A percentile compares a stretch with the other conserved stretches of the same genome.
These are phyloP conservation scores for Volucella inflata DNA, from an alignment of 2,888 invertebrate species.

Conservation along the genomic window DNA sequence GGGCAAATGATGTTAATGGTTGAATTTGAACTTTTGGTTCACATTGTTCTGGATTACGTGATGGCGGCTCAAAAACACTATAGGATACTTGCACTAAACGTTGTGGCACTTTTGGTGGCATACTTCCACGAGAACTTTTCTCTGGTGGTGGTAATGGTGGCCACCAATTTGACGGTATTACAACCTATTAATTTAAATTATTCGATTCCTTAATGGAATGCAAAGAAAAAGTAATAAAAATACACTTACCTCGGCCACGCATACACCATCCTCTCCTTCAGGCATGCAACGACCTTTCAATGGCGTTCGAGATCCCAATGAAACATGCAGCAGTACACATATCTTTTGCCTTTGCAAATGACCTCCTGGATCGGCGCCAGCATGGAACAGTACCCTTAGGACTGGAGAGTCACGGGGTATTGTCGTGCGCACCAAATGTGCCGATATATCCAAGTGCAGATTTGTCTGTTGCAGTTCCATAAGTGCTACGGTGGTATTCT, in stretches of 20 bases:
- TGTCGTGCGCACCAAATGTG: conserved; percentile 94
- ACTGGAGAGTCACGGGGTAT: conserved; percentile 95
- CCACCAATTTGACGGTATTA: conserved; percentile 97
- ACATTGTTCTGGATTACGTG: conserved; percentile 87
- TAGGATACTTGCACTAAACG: conserved; percentile 92
- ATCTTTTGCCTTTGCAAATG: conserved; percentile 91
- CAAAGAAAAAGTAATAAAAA: conserved; percentile 9
- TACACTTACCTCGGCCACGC: conserved; percentile 88
- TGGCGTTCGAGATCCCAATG: conserved; percentile 86
- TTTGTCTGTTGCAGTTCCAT: conserved; percentile 88
- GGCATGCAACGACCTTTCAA: conserved; percentile 96
- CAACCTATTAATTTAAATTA: conserved; percentile 84
- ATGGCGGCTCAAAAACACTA: conserved; percentile 93
- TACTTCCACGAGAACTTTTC: conserved; percentile 86
- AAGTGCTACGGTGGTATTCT: conserved; percentile 86
- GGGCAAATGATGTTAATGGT: conserved; percentile 87
- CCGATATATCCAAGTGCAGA: conserved; percentile 94
- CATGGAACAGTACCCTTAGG: conserved; percentile 96
- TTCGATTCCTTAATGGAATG: conserved; percentile 41
- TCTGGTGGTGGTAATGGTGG: conserved; percentile 88
- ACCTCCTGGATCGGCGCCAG: conserved; percentile 93
- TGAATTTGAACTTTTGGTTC: conserved; percentile 90
- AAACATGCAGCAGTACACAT: conserved; percentile 92
- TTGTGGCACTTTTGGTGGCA: conserved; percentile 87
- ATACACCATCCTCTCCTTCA: conserved; percentile 96